phyloP scores from a whole-genome alignment of 2,888 invertebrate species.

The Drosophila koepferae region DNA sequence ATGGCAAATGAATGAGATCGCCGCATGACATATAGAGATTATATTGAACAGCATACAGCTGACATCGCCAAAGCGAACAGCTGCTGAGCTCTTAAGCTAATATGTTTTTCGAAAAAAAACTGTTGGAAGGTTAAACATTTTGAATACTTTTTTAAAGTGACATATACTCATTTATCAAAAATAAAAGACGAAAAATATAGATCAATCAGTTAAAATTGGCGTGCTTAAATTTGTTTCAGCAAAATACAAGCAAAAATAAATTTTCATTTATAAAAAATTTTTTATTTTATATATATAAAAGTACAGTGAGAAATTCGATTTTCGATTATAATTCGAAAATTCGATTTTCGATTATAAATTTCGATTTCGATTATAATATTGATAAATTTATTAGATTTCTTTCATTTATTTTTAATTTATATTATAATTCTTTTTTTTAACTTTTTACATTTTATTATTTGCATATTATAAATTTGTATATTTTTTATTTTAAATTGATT shows the following conservation, averaged over 20 bases:
- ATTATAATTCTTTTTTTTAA: too few species aligned
- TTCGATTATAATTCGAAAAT: too few species aligned
- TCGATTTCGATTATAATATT: too few species aligned
- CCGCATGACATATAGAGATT: neutral
- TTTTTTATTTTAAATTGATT: too few species aligned
- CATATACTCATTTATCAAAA: neutral
- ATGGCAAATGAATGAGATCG: slow-evolving; percentile 22
- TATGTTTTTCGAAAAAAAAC: neutral
- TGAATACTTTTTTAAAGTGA: neutral
- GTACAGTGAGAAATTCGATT: too few species aligned
- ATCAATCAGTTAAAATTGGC: neutral
- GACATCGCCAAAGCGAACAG: neutral
- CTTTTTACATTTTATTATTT: too few species aligned
- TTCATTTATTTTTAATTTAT: too few species aligned
- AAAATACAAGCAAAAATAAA: neutral
- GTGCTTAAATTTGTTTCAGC: neutral
- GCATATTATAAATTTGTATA: too few species aligned
- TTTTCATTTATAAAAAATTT: too few species aligned
- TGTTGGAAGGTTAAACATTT: slow-evolving; percentile 5
- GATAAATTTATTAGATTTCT: too few species aligned
- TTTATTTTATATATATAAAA: too few species aligned
- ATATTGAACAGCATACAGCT: slow-evolving; percentile 15
- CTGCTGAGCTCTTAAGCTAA: neutral
- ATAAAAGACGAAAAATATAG: neutral
- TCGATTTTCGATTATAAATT: too few species aligned